These are phyloP conservation scores for Kryptolebias marmoratus DNA, from an alignment of 2,113 vertebrate species.

Conservation along the genomic window DNA sequence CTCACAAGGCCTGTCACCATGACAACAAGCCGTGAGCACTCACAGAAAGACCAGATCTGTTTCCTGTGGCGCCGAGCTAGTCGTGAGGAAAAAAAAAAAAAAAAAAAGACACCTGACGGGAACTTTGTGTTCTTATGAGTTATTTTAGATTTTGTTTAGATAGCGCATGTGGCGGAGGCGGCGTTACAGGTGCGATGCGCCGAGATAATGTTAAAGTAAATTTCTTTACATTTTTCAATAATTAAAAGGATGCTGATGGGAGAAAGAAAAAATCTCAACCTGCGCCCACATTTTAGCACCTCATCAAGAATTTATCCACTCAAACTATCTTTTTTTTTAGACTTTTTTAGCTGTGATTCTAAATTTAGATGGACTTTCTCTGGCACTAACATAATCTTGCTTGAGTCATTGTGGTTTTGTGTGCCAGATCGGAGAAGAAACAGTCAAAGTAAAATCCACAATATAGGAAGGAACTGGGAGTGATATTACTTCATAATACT, in stretches of 20 bases:
- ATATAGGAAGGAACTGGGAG: constrained; percentile 33
- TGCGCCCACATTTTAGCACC: constrained; percentile 2
- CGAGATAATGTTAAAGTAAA: not conserved
- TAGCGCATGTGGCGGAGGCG: not conserved
- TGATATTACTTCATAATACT: constrained; percentile 50
- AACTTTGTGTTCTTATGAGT: constrained; percentile 5
- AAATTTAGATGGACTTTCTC: constrained; percentile 9
- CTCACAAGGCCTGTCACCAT: constrained; percentile 72
- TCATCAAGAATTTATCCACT: constrained; percentile 11
- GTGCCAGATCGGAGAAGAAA: constrained; percentile 27
- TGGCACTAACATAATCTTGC: constrained; percentile 32
- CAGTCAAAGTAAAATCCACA: constrained; percentile 20
- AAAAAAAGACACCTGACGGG: constrained; percentile 36
- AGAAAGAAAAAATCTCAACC: not conserved
- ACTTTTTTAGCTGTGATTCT: not conserved
- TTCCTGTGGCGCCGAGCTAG: constrained; percentile 44
- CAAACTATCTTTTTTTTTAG: constrained; percentile 12
- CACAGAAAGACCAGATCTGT: constrained; percentile 51
- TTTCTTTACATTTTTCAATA: too few relatives aligned
- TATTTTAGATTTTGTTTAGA: constrained; percentile 20
- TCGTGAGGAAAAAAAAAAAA: constrained; percentile 27
- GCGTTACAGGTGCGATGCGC: not conserved
- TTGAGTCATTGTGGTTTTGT: constrained; percentile 45
- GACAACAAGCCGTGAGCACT: constrained; percentile 59
- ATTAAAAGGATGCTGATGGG: not conserved